phyloP scores from a whole-genome alignment of 2,888 invertebrate genomes.

The Phortica okadai region DNA sequence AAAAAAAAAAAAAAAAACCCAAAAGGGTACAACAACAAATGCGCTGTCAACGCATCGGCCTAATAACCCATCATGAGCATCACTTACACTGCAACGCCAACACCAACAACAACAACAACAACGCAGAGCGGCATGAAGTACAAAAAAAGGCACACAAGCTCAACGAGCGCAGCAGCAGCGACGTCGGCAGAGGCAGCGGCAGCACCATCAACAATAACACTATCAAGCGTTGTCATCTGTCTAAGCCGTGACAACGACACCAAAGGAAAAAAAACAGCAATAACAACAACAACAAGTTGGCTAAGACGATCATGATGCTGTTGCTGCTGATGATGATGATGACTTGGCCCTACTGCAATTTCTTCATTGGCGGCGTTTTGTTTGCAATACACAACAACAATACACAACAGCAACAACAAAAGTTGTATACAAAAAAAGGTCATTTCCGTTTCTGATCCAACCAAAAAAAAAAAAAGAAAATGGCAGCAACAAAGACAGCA shows the following conservation, averaged over 20 bases:
- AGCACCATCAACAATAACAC: slow-evolving; percentile 54
- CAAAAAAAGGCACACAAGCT: not conserved
- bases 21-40: slow-evolving; percentile 52
- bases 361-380: slow-evolving; percentile 57
- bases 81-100: slow-evolving; percentile 54
- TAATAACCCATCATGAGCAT: slow-evolving; percentile 71
- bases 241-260: slow-evolving; percentile 51
- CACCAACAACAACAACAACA: slow-evolving; percentile 1
- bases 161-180: not conserved
- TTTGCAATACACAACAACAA: slow-evolving; percentile 41
- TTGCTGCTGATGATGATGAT: not conserved
- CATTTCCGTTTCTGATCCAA: slow-evolving; percentile 60
- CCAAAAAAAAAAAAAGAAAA: slow-evolving; percentile 19
- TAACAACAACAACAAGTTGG: slow-evolving; percentile 9
- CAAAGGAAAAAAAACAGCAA: slow-evolving; percentile 51
- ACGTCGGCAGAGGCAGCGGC: not conserved
- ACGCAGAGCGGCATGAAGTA: not conserved
- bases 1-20: not conserved
- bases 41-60: slow-evolving; percentile 69
- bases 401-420: slow-evolving; percentile 24
- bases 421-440: slow-evolving; percentile 53
- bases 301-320: not conserved
- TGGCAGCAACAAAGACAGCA: slow-evolving; percentile 23
- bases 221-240: slow-evolving; percentile 67
- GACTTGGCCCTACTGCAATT: not conserved